Base-by-base conservation (phyloP, 92 coral and sea anemone species). In the Desmophyllum pertusum region DNA sequence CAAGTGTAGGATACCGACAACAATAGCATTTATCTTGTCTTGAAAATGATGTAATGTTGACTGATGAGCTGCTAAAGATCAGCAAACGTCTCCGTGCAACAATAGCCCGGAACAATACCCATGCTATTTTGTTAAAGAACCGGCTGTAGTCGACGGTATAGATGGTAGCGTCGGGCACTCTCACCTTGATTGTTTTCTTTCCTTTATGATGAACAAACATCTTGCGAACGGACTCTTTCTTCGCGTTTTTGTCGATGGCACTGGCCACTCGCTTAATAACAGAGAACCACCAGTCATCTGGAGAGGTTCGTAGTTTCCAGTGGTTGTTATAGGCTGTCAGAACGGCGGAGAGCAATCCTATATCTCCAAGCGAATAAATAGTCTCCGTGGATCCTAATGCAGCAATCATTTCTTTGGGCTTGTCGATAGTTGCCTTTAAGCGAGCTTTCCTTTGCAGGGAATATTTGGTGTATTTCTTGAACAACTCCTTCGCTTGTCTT, bases 241-340 rank as follows among this genome's bases (percentile, higher is more conserved):
- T 53, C 4, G 90, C 83, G 82, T 89, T 85, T 51, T 62, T 70
- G 78, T 89, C 92, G 48, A 90, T 86, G 4, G 93, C 93, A 21
- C 79, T 33, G 18, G 93, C 90, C 41, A 90, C 90, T 82, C 85
- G 77, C 38, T 64, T 87, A 29, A 83, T 77, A 18, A 90, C 90
- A 64, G 90, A 78, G 85, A 76, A 90, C 93, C 93, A 90, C 93
- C 93, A 90, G 43, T 90, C 93, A 23, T 90, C 93, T 10, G 93
- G 88, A 21, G 90, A 73, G 23, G 78, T 73, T 46, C 78, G 57
- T 11, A 73, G 78, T 18, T 18, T 73, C 53, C 55, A 73, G 80
- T 53, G 78, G 77, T 90, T 67, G 77, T 85, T 85, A 64, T 86
- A 89, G 23, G 90, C 90, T 25, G 80, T 75, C 23, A 81, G 29